Conservation (phyloP, 2,888 invertebrate species). For the Eulithis testata region DNA sequence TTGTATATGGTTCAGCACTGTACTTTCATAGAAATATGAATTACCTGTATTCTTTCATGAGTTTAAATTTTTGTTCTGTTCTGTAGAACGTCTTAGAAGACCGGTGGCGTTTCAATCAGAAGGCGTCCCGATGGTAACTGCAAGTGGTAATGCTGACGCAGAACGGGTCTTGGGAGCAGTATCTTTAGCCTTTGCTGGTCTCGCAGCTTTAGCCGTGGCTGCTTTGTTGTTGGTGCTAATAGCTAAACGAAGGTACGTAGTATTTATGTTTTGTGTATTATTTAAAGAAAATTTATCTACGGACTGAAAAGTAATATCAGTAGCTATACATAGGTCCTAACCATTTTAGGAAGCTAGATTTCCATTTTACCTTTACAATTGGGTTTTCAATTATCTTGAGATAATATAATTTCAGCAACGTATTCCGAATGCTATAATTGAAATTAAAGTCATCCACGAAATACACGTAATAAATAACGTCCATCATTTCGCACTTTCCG, state of each 20-base stretch:
- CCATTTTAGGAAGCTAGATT: too few species aligned
- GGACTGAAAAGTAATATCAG: too few species aligned
- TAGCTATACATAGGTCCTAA: too few species aligned
- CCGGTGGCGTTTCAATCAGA: constrained; percentile 75
- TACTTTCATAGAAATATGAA: too few species aligned
- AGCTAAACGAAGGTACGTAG: constrained; percentile 66
- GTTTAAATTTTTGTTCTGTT: constrained; percentile 10
- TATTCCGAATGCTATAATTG: constrained; percentile 9
- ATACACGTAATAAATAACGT: constrained; percentile 37
- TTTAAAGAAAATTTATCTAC: too few species aligned
- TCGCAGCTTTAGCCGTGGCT: constrained; percentile 74
- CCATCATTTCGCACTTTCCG: constrained; percentile 29
- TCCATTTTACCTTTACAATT: too few species aligned
- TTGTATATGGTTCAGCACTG: too few species aligned
- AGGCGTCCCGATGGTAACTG: constrained; percentile 54
- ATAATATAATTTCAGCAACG: background rate
- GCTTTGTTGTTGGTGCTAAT: constrained; percentile 72
- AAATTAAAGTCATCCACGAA: constrained; percentile 22
- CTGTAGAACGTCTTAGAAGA: constrained; percentile 71
- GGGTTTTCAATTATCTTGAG: background rate
- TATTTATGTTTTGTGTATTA: too few species aligned
- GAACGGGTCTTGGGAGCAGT: constrained; percentile 76
- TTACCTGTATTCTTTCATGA: too few species aligned
- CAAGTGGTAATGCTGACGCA: constrained; percentile 58
- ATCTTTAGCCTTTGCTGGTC: constrained; percentile 75